Conservation (phyloP, 2,888 invertebrate species). For the Thelaira solivaga region DNA sequence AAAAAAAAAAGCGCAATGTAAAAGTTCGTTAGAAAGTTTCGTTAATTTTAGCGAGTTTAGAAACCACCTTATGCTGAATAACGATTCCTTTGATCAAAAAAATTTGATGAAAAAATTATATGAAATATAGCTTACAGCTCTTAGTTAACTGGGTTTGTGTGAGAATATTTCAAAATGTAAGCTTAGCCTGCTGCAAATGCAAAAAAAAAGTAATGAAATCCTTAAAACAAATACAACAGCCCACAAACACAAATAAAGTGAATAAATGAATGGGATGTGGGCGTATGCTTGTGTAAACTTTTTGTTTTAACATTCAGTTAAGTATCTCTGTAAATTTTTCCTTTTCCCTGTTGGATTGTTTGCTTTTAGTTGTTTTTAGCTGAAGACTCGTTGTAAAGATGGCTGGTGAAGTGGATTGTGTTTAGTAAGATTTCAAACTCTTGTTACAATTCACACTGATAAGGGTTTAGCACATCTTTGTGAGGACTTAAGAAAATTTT, state of each 20-base stretch:
- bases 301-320: not conserved
- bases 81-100: too few relatives aligned
- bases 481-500: slow-evolving; percentile 29
- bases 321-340: not conserved
- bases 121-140: too few relatives aligned
- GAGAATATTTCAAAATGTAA: slow-evolving; percentile 2
- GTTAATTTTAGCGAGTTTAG: too few relatives aligned
- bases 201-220: too few relatives aligned
- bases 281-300: not conserved
- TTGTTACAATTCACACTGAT: slow-evolving; percentile 2
- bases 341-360: not conserved
- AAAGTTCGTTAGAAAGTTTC: too few relatives aligned
- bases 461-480: slow-evolving; percentile 26
- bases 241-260: not conserved
- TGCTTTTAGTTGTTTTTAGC: not conserved
- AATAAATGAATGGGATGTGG: not conserved
- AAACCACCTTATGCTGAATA: too few relatives aligned
- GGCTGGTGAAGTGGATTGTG: not conserved
- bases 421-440: not conserved
- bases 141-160: too few relatives aligned
- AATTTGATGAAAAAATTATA: too few relatives aligned
- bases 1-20: too few relatives aligned
- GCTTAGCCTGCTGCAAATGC: too few relatives aligned
- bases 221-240: not conserved
- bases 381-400: not conserved